Evolutionary conservation across 2,113 vertebrate species (phyloP).

Genomic region (Sturnira hondurensis): DNA sequence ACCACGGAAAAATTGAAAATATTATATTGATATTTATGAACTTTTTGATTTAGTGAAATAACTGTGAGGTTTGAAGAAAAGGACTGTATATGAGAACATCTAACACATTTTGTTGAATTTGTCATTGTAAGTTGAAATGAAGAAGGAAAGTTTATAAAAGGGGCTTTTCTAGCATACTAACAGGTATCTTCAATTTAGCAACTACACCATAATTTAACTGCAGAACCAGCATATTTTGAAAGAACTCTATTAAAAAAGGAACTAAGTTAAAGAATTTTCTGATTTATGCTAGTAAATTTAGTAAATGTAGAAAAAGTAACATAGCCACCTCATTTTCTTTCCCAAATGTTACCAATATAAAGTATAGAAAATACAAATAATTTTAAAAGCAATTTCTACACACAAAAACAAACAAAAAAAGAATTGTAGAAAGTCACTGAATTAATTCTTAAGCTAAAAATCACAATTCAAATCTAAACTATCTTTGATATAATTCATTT

Average conservation of each 20-base stretch:
- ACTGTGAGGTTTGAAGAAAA: not conserved
- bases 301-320: not conserved
- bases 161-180: not conserved
- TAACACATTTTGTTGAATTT: not conserved
- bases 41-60: not conserved
- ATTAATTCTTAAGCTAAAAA: not conserved
- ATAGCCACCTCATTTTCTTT: not conserved
- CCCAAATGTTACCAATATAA: not conserved
- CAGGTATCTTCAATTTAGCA: not conserved
- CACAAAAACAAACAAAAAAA: not conserved
- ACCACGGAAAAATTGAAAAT: constrained; percentile 37
- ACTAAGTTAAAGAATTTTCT: not conserved
- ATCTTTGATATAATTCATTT: not conserved
- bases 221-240: constrained; percentile 4
- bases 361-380: not conserved
- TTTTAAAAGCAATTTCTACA: not conserved
- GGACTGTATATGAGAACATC: not conserved
- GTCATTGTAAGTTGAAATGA: not conserved
- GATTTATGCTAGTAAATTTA: not conserved
- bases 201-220: not conserved
- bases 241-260: not conserved
- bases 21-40: constrained; percentile 2
- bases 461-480: not conserved
- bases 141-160: constrained; percentile 4
- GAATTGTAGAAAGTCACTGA: not conserved